Base-by-base conservation (phyloP, 2,888 invertebrate species). In the Sarcophaga variegata region DNA sequence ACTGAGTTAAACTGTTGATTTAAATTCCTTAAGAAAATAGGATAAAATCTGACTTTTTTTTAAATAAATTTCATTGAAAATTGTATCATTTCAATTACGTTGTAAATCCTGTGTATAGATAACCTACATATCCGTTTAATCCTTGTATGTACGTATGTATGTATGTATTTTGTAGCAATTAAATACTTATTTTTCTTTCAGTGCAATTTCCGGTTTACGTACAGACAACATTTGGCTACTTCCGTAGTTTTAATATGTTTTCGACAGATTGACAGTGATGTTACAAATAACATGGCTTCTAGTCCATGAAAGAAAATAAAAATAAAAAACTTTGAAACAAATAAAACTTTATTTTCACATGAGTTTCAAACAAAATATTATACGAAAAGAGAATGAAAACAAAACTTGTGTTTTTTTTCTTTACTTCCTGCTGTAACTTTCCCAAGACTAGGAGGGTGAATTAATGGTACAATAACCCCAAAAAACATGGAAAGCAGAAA, bases 261-360 rank as follows among this genome's bases (percentile, higher is more conserved):
- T 90, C 85, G 91, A 91, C 92, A 92, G 90, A 90, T 91, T 92
- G 92, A 92, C 92, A 91, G 90, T 92, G 92, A 92, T 91, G 91
- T 90, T 89, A 89, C 89, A 90, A 83, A 84, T 75, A 87, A 87
- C 81, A 84, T 78, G 81, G 71, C 78, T 84, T 74, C 37, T 45
- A 78, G 78, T 81, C 71, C 75, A 70, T 67, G 62, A 72, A 54
- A 72, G 25, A 64, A 72, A 81, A 75, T 71, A 1, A 22, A 27
- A n/a, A 12, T 66, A 12, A 75, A 12, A 37, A 37, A 37, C 37
- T 37, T 6, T 47, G 47, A 12, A 12, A 70, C 14, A 75, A 70
- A 63, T 70, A 70, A 60, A 88, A 89, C 89, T 89, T 90, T 89
- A 89, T 89, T 89, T 90, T 70, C 63, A 77, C 22, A 67, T 66